Base-by-base conservation (phyloP, 2,888 invertebrate species). In the Cosmorhoe ocellata region DNA sequence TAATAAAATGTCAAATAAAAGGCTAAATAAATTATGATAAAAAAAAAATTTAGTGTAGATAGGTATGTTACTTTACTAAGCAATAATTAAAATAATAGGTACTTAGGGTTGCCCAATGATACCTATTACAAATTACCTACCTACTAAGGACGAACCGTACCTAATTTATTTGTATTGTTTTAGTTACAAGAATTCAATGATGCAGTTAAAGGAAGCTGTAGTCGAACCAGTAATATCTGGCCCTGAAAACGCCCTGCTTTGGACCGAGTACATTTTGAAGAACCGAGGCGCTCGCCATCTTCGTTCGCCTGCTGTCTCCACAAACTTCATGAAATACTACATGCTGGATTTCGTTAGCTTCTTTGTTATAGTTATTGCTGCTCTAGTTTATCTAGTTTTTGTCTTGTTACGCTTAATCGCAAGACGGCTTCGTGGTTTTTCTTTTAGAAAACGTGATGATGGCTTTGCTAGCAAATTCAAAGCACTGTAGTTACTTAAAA, bases 211-310 rank as follows among this genome's bases (percentile, higher is more conserved):
- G 36, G 61, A 61, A 4, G 68, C 63, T 36, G 71, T 79, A 1
- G 66, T 76, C 11, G 77, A 84, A 51, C 74, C 80, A 1, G 45
- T 78, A 1, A 64, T 85, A 59, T 86, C 89, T 13, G 88, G 86
- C 1, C 87, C 89, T 1, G 90, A 91, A 31, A 79, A 81, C 37
- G 91, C 91, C 0, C 64, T 91, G 0, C 87, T 87, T 83, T 91
- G 91, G 91, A 91, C 91, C 1, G 91, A 92, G 51, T 91, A 91
- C 59, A 82, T 91, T 5, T 57, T 92, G 9, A 79, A 84, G 12
- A 81, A 91, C 50, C 69, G 79, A 13, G 89, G 89, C 0, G 87
- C 90, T 0, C 71, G 71, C 4, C 83, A 87, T 57, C 73, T 92
- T 4, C 81, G 85, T 8, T 85, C 91, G 6, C 76, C 90, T 9